Evolutionary conservation across 2,113 vertebrate species (phyloP), one percentile per base, ranked within the genome.

Genomic region (Tychaedon coryphoeus): DNA sequence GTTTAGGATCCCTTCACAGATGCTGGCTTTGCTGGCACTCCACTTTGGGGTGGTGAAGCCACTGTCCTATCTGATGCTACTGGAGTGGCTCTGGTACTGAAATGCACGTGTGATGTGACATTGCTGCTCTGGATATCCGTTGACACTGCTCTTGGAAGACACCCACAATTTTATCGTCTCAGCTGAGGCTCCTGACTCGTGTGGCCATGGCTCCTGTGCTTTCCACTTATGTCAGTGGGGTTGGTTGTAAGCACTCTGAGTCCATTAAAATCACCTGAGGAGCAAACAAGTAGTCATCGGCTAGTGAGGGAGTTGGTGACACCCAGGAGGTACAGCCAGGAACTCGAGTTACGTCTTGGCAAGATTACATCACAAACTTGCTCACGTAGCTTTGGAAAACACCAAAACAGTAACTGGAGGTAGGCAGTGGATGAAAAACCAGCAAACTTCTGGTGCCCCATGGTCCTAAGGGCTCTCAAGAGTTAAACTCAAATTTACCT

Each of bases 341-440:
- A 95, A 83, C 83, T 95, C 56, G 12, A 19, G 72, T 92, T 93
- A 83, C 74, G 22, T 86, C 67, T 93, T 88, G 88, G 92, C 86
- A 84, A 34, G 67, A 8, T 83, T 47, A 34, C 60, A 31, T 31
- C 51, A 43, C 5, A 5, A 6, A 65, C 48, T 74, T 70, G 74
- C 33, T 71, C 0, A 0, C 45, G 51, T 57, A 20, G 60, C 40
- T 88, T 61, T 69, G 61, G 67, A 23, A 79, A 56, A 64, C 40
- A 14, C 43, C 42, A 50, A 45, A 70, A 22, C 15, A 48, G 47
- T 9, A 25, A 17, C 43, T 65, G 81, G 38, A 47, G 18, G 25
- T 70, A 26, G 47, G 33, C 42, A 10, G 38, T 23, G 38, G 51
- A 15, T 64, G 40, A 60, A 62, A 42, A 25, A 36, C n/a, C 42